phyloP scores from a whole-genome alignment of 2,113 vertebrate species.

The Cyphomyrus plagiostoma region DNA sequence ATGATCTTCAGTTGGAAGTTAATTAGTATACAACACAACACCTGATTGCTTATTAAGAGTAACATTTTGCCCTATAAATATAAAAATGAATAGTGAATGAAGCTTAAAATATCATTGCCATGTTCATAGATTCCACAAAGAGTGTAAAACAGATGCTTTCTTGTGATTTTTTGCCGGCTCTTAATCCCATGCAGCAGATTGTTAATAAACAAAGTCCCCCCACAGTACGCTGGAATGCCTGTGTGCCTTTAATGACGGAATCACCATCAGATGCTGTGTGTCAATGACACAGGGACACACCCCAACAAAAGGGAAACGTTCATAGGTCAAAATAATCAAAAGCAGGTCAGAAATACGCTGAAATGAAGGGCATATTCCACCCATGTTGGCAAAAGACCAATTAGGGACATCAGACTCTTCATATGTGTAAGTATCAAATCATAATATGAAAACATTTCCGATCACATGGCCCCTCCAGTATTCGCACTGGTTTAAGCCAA shows the following conservation, averaged over 20 bases:
- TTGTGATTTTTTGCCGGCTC: neutral
- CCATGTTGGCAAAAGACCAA: neutral
- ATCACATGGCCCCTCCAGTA: neutral
- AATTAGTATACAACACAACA: neutral
- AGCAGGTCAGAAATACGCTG: neutral
- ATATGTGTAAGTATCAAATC: neutral
- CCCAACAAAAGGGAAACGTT: neutral
- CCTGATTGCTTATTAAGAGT: neutral
- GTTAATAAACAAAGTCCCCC: neutral
- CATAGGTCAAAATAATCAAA: constrained; percentile 1
- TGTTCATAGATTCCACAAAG: neutral
- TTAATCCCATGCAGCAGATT: neutral
- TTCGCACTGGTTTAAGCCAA: neutral
- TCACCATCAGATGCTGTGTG: neutral
- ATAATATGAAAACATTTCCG: neutral
- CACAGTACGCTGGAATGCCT: neutral
- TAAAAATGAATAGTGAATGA: neutral
- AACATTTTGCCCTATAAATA: neutral
- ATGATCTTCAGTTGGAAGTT: neutral
- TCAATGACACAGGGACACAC: neutral
- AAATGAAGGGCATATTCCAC: neutral
- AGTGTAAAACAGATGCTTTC: neutral
- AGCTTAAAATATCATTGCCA: neutral
- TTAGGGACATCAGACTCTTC: neutral
- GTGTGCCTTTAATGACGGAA: neutral